phyloP scores from a whole-genome alignment of 2,797 vertebrate genomes.

The Pangasius djambal region DNA sequence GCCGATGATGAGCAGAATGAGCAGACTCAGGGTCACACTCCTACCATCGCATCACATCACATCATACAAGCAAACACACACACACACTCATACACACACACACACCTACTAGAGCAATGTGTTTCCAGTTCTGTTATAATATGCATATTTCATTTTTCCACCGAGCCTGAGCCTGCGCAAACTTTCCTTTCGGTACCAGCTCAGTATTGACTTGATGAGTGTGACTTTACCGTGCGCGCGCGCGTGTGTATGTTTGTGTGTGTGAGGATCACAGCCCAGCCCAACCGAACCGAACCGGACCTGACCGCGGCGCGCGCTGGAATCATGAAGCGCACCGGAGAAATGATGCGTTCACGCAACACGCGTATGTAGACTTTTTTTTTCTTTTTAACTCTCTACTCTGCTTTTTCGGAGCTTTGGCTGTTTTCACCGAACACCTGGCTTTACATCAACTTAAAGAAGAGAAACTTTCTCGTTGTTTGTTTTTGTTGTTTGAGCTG shows the following conservation, averaged over 20 bases:
- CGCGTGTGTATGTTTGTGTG: background rate
- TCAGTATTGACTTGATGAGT: conserved; percentile 1
- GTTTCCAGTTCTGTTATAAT: conserved; percentile 1
- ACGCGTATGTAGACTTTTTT: background rate
- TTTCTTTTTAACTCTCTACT: background rate
- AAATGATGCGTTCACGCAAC: background rate
- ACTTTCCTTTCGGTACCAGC: background rate
- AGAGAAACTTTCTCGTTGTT: background rate
- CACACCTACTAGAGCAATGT: background rate
- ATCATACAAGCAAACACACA: conserved; percentile 2
- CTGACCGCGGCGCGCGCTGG: background rate
- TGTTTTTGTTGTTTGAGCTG: background rate
- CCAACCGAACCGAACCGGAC: background rate
- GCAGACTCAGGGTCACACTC: conserved; percentile 22
- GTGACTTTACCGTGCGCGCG: background rate
- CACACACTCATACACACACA: background rate
- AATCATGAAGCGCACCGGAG: background rate
- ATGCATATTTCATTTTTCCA: background rate
- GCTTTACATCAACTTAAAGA: background rate
- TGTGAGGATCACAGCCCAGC: background rate
- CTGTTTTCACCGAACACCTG: background rate
- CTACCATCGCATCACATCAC: background rate
- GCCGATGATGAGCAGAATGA: conserved; percentile 6
- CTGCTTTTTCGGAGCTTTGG: background rate
- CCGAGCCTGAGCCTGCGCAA: conserved; percentile 6